A percentile compares a stretch with the other conserved stretches of the same genome.
phyloP scores from a whole-genome alignment of 2,888 invertebrate species.

The Choreutis nemorana region DNA sequence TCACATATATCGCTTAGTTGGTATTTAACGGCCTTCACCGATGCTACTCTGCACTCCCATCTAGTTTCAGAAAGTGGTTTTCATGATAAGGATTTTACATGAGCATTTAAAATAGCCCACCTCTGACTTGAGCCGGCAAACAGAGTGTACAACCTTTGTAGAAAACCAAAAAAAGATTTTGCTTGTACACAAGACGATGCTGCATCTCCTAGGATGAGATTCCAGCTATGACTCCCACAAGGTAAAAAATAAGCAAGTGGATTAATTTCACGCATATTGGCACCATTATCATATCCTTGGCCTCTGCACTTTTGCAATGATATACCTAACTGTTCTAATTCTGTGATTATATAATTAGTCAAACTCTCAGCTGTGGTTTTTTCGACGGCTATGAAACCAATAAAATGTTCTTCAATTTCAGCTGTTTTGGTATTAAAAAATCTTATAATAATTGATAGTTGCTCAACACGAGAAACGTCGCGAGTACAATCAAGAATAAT shows the following conservation, averaged over 20 bases:
- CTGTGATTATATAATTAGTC: too few relatives aligned
- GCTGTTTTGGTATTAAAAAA: too few relatives aligned
- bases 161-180: slow-evolving; percentile 21
- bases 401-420: too few relatives aligned
- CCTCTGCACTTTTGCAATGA: too few relatives aligned
- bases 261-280: too few relatives aligned
- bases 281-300: too few relatives aligned
- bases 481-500: too few relatives aligned
- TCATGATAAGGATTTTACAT: slow-evolving; percentile 13
- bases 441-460: too few relatives aligned
- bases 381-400: too few relatives aligned
- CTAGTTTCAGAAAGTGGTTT: slow-evolving; percentile 15
- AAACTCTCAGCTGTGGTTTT: too few relatives aligned
- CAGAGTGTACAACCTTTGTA: slow-evolving; percentile 17
- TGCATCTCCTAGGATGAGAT: slow-evolving; percentile 13
- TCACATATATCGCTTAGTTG: slow-evolving; percentile 20
- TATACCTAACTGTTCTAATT: too few relatives aligned
- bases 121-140: slow-evolving; percentile 15
- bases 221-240: slow-evolving; percentile 13
- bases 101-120: slow-evolving; percentile 14
- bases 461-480: too few relatives aligned
- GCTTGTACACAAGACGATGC: slow-evolving; percentile 14
- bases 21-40: slow-evolving; percentile 17
- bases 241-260: slow-evolving; percentile 13
- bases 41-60: slow-evolving; percentile 15